phyloP scores from a whole-genome alignment of 2,113 vertebrate genomes.

The Psittacus erithacus region DNA sequence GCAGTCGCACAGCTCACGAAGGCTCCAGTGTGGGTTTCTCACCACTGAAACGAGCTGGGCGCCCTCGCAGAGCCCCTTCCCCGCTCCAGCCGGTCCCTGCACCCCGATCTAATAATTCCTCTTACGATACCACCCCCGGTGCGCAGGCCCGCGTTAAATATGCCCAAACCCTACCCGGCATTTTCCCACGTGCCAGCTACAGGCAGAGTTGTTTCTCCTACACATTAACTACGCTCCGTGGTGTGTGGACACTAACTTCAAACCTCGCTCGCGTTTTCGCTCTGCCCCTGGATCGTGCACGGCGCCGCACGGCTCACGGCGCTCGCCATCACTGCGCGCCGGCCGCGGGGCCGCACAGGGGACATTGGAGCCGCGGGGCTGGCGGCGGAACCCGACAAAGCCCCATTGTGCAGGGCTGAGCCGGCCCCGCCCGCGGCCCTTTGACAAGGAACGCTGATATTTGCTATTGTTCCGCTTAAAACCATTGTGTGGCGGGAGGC shows the following conservation, averaged over 20 bases:
- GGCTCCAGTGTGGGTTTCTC: not conserved
- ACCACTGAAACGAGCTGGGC: not conserved
- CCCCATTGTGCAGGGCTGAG: not conserved
- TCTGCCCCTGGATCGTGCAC: rapidly evolving
- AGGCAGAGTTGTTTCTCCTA: not conserved
- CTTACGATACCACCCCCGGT: not conserved
- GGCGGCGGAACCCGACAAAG: constrained; percentile 16
- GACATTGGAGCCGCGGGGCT: not conserved
- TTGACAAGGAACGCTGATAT: not conserved
- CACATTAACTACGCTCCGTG: not conserved
- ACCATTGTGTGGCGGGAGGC: not conserved
- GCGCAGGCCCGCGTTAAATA: not conserved
- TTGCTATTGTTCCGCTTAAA: not conserved
- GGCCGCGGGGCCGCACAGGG: not conserved
- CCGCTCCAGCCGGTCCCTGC: not conserved
- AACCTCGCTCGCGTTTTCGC: not conserved
- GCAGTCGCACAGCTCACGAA: not conserved
- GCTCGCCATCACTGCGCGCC: not conserved
- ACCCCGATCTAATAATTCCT: not conserved
- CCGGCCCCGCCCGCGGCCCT: constrained; percentile 3
- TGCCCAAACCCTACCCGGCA: not conserved
- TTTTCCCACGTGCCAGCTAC: not conserved
- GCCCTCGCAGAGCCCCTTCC: not conserved
- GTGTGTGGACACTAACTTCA: not conserved
- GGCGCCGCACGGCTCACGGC: rapidly evolving